These are phyloP conservation scores for Notothenia coriiceps DNA, from an alignment of 2,113 vertebrate species.

Conservation along the genomic window DNA sequence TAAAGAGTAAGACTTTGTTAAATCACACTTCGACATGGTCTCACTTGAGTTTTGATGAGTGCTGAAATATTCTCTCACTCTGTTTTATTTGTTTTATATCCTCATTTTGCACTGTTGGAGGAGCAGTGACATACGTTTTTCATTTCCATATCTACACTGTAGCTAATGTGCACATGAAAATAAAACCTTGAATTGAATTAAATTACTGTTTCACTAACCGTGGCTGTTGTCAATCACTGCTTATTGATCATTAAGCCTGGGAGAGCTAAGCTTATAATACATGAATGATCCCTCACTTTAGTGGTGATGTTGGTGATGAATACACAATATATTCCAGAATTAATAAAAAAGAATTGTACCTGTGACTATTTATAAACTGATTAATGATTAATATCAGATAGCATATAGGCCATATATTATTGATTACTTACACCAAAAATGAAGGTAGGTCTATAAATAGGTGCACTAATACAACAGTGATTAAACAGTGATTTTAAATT, in stretches of 20 bases:
- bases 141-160: no score
- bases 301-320: no score
- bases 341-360: neutral
- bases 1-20: neutral
- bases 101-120: no score
- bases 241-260: neutral
- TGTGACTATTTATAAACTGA: conserved; percentile 46
- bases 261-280: neutral
- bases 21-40: neutral
- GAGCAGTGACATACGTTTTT: no score
- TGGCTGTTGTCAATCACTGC: conserved; percentile 73
- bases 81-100: no score
- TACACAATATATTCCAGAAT: no score
- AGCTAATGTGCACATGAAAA: no score
- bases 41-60: neutral
- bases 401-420: neutral
- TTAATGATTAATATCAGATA: neutral
- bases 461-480: neutral
- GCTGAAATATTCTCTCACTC: neutral
- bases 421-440: neutral
- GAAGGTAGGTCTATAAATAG: neutral
- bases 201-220: conserved; percentile 74
- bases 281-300: neutral
- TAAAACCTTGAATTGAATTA: no score
- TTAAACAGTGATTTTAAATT: neutral